Evolutionary conservation across 2,888 invertebrate species (phyloP).

Genomic region (Pollenia angustigena): DNA sequence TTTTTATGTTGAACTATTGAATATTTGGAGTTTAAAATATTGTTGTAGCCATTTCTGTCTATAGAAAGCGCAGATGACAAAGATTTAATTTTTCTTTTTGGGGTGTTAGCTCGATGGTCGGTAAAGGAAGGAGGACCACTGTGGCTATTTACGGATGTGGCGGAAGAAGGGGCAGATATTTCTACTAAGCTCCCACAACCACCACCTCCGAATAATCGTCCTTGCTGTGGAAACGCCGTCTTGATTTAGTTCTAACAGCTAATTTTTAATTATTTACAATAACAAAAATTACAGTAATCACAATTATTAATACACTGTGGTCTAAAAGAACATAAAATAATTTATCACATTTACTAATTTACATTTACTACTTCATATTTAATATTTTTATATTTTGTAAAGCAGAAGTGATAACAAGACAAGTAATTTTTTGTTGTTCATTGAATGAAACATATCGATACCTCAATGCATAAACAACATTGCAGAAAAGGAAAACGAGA

Average conservation of each 20-base stretch:
- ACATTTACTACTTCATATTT: too few species aligned
- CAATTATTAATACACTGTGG: too few species aligned
- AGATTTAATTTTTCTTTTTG: constrained; percentile 20
- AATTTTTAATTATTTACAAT: not conserved
- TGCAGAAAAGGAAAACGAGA: too few species aligned
- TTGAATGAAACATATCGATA: too few species aligned
- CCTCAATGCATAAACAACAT: too few species aligned
- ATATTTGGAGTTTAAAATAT: not conserved
- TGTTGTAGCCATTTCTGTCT: constrained; percentile 36
- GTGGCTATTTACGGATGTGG: not conserved
- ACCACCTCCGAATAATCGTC: constrained; percentile 65
- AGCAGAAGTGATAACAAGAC: too few species aligned
- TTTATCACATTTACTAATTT: too few species aligned
- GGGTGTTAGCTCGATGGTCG: constrained; percentile 3
- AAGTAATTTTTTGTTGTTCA: too few species aligned
- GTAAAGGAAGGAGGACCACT: constrained; percentile 17
- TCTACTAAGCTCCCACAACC: constrained; percentile 50
- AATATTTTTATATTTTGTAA: too few species aligned
- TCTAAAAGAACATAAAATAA: too few species aligned
- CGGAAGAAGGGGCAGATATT: constrained; percentile 5
- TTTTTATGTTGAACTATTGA: not conserved
- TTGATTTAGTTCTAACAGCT: constrained; percentile 35
- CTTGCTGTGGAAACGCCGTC: constrained; percentile 72
- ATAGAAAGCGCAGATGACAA: constrained; percentile 9
- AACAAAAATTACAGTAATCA: too few species aligned